Evolutionary conservation across 2,113 vertebrate genomes (phyloP).

Genomic region (Paramisgurnus dabryanus): DNA sequence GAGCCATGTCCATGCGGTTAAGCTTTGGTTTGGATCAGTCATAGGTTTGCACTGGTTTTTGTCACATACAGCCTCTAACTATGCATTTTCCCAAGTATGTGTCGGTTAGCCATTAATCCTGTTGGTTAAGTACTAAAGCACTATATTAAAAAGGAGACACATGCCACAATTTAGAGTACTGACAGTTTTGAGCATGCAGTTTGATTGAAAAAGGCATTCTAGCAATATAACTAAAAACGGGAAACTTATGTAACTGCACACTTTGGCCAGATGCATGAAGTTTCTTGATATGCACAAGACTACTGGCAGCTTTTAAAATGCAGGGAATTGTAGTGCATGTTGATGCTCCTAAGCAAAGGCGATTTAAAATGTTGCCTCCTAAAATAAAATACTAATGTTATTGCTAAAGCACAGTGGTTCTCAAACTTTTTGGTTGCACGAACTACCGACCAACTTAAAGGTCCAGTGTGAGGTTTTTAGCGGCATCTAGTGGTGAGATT

Average conservation of each 20-base stretch:
- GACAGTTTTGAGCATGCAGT: constrained; percentile 7
- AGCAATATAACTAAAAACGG: constrained; percentile 19
- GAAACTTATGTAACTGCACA: neutral
- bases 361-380: too few relatives aligned
- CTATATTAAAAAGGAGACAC: constrained; percentile 8
- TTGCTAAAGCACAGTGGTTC: too few relatives aligned
- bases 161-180: constrained; percentile 5
- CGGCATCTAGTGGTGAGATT: too few relatives aligned
- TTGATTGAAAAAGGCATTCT: constrained; percentile 18
- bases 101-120: constrained; percentile 18
- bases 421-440: too few relatives aligned
- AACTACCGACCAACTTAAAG: too few relatives aligned
- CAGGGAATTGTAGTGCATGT: neutral
- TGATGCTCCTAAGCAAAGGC: too few relatives aligned
- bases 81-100: constrained; percentile 13
- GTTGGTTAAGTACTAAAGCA: neutral
- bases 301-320: neutral
- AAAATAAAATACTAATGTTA: too few relatives aligned
- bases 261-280: neutral
- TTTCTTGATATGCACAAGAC: neutral
- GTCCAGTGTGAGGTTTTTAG: too few relatives aligned
- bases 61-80: constrained; percentile 55
- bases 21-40: constrained; percentile 55
- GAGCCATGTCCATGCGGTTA: constrained; percentile 59
- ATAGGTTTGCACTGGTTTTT: constrained; percentile 63